Percentiles rank a stretch among this genome's conserved stretches.
Evolutionary conservation across 2,113 vertebrate genomes (phyloP).

Genomic region (Circaetus gallicus): DNA sequence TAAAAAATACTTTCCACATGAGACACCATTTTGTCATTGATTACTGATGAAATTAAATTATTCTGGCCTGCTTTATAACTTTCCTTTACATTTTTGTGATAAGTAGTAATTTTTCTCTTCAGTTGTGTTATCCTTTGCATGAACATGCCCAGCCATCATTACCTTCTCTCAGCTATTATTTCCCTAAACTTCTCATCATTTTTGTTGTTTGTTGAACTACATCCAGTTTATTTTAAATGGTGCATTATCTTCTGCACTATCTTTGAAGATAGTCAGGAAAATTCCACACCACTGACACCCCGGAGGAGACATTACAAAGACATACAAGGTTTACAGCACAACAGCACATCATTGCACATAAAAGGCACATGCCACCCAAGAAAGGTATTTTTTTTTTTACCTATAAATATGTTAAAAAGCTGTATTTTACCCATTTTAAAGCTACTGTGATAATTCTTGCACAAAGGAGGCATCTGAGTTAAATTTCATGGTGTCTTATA

Average conservation of each 20-base stretch:
- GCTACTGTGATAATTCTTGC: not conserved
- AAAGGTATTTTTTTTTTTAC: not conserved
- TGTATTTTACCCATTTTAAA: not conserved
- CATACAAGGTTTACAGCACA: not conserved
- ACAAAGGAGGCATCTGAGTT: slow-evolving; percentile 36
- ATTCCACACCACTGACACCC: not conserved
- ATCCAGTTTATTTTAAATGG: slow-evolving; percentile 13
- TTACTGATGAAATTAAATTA: not conserved
- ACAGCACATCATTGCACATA: not conserved
- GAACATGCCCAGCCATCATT: slow-evolving; percentile 34
- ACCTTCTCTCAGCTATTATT: slow-evolving; percentile 8
- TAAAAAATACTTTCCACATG: not conserved
- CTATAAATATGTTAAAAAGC: not conserved
- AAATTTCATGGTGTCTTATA: slow-evolving; percentile 37
- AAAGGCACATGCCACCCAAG: slow-evolving; percentile 1
- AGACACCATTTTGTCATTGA: not conserved
- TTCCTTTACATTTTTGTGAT: not conserved
- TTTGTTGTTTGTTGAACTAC: slow-evolving; percentile 38
- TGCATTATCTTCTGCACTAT: not conserved
- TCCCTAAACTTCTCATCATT: slow-evolving; percentile 29
- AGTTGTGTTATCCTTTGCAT: not conserved
- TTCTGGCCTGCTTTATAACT: not conserved
- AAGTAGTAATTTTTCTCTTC: not conserved
- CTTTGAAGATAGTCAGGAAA: slow-evolving; percentile 23
- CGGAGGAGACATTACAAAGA: slow-evolving; percentile 8